Conservation (phyloP, 1,140 invertebrate genomes). For the Linepithema humile region DNA sequence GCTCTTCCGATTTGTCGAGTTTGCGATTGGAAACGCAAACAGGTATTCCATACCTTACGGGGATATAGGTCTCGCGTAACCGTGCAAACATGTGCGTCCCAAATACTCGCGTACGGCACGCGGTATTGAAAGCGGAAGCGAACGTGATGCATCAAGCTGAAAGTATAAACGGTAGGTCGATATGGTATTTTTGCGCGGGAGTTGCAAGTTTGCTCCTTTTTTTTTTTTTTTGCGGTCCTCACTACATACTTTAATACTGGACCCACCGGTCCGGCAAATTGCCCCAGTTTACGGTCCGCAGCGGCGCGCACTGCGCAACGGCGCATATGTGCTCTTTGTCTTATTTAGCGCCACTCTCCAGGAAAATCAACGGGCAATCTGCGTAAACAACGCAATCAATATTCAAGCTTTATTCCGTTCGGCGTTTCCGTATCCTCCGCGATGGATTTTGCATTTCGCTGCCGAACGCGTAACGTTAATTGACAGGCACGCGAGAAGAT, state of each 20-base stretch:
- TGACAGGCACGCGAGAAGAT: not conserved
- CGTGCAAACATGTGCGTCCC: conserved; percentile 17
- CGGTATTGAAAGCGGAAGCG: conserved; percentile 33
- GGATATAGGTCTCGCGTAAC: conserved; percentile 9
- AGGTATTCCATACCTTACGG: conserved; percentile 2
- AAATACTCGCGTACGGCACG: not conserved
- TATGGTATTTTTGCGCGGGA: conserved; percentile 26
- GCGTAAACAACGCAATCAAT: not conserved
- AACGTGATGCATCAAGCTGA: not conserved
- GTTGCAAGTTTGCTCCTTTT: not conserved
- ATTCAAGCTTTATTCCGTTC: not conserved
- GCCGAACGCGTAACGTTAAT: not conserved
- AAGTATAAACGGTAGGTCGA: conserved; percentile 37
- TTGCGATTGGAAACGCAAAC: conserved; percentile 19
- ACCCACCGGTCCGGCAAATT: conserved; percentile 38
- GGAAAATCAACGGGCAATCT: conserved; percentile 16
- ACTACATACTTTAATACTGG: conserved; percentile 27
- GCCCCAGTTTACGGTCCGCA: conserved; percentile 29
- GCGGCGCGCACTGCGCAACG: not conserved
- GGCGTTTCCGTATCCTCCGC: not conserved
- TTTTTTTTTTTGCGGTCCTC: not conserved
- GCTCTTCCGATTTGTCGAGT: conserved; percentile 25
- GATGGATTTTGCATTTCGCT: not conserved
- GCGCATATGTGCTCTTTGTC: conserved; percentile 20
- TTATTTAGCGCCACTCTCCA: conserved; percentile 14